A percentile compares a stretch with the other conserved stretches of the same genome.
Evolutionary conservation across 1,140 invertebrate genomes (phyloP).

Genomic region (Pseudomyrmex concolor): DNA sequence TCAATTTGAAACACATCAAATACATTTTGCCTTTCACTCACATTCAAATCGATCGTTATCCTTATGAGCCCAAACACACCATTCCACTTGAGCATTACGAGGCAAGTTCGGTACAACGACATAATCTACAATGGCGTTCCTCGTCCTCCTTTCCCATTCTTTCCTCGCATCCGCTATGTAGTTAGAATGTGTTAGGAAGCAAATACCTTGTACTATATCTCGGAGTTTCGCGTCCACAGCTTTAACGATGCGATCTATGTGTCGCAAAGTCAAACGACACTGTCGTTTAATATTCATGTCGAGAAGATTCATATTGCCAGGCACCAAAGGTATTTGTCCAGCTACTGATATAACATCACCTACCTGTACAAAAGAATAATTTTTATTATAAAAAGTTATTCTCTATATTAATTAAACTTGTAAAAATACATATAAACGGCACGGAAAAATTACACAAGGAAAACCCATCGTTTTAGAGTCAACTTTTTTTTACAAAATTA

Average conservation of each 20-base stretch:
- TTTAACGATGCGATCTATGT: constrained; percentile 92
- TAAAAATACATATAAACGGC: background rate
- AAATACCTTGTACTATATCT: constrained; percentile 93
- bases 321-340: constrained; percentile 96
- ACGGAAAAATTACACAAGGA: background rate
- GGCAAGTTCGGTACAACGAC: constrained; percentile 93
- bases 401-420: too few relatives aligned
- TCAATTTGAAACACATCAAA: background rate
- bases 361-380: constrained; percentile 84
- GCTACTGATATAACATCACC: constrained; percentile 94
- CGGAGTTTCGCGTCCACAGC: constrained; percentile 91
- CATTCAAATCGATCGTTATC: constrained; percentile 95
- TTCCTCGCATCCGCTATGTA: constrained; percentile 90
- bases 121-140: constrained; percentile 94
- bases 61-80: constrained; percentile 95
- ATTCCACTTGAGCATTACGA: constrained; percentile 93
- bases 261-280: constrained; percentile 92
- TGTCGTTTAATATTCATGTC: constrained; percentile 89
- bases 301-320: constrained; percentile 92
- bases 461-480: background rate
- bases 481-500: constrained; percentile 20
- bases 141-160: constrained; percentile 93
- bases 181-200: constrained; percentile 90
- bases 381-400: background rate
- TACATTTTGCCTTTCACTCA: constrained; percentile 82